Conservation (phyloP, 2,797 vertebrate species). For the Selene dorsalis region DNA sequence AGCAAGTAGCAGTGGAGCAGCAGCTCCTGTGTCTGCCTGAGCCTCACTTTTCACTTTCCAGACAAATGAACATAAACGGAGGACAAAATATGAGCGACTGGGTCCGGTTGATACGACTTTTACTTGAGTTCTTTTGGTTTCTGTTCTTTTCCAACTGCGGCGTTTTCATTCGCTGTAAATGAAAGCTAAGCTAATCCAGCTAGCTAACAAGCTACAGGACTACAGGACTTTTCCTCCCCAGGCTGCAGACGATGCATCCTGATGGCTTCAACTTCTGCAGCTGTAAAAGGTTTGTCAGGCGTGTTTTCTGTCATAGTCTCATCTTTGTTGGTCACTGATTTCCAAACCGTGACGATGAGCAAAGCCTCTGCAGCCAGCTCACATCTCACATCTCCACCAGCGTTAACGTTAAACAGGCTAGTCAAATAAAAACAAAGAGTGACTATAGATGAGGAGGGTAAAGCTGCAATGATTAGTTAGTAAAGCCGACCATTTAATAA, state of each 20-base stretch:
- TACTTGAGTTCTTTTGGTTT: too few species aligned
- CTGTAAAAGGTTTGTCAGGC: constrained; percentile 49
- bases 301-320: not conserved
- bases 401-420: not conserved
- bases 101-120: not conserved
- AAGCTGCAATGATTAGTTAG: not conserved
- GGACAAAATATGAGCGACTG: not conserved
- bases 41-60: not conserved
- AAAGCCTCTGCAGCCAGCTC: not conserved
- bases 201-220: constrained; percentile 45
- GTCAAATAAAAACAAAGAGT: too few species aligned
- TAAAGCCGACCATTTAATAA: too few species aligned
- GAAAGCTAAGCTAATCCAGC: constrained; percentile 27
- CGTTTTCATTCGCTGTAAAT: not conserved
- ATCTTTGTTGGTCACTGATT: not conserved
- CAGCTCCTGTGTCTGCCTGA: not conserved
- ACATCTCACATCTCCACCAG: too few species aligned
- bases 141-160: not conserved
- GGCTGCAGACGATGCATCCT: constrained; percentile 1
- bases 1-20: not conserved
- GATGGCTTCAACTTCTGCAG: constrained; percentile 69
- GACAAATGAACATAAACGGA: not conserved
- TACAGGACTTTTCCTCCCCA: constrained; percentile 21
- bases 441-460: not conserved
- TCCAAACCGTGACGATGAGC: not conserved